phyloP scores from a whole-genome alignment of 2,797 vertebrate species.

The Masticophis lateralis region DNA sequence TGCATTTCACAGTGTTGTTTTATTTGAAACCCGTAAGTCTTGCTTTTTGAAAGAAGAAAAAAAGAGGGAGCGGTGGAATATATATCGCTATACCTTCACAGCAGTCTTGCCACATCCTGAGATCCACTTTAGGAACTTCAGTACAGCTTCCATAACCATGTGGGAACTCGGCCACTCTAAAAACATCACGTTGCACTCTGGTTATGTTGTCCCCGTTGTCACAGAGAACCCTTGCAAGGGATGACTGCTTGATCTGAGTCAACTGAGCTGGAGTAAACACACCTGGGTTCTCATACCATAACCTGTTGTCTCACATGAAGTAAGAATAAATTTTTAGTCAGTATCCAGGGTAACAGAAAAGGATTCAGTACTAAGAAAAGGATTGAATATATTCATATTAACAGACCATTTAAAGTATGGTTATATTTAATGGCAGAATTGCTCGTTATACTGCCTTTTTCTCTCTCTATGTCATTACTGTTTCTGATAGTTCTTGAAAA shows the following conservation, averaged over 20 bases:
- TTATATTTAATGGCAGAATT: neutral
- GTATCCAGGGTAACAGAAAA: neutral
- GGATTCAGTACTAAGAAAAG: neutral
- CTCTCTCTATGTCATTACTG: neutral
- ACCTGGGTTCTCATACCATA: slow-evolving; percentile 96
- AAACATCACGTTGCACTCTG: slow-evolving; percentile 87
- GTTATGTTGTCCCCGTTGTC: slow-evolving; percentile 98
- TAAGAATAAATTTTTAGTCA: slow-evolving; percentile 35
- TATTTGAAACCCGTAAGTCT: neutral
- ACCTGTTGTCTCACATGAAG: slow-evolving; percentile 74
- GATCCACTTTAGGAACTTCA: slow-evolving; percentile 87
- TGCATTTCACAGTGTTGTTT: neutral
- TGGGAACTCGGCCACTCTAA: slow-evolving; percentile 86
- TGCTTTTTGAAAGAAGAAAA: neutral
- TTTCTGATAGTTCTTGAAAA: neutral
- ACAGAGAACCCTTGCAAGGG: slow-evolving; percentile 89
- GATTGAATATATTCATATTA: neutral
- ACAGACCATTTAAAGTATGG: neutral
- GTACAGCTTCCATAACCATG: slow-evolving; percentile 88
- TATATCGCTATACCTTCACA: slow-evolving; percentile 82
- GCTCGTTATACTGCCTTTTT: neutral
- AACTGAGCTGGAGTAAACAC: slow-evolving; percentile 92
- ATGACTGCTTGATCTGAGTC: slow-evolving; percentile 92
- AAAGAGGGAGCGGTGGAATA: neutral
- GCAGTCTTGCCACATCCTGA: slow-evolving; percentile 98